phyloP scores from a whole-genome alignment of 2,113 vertebrate genomes.

The Odontophorus gujanensis region DNA sequence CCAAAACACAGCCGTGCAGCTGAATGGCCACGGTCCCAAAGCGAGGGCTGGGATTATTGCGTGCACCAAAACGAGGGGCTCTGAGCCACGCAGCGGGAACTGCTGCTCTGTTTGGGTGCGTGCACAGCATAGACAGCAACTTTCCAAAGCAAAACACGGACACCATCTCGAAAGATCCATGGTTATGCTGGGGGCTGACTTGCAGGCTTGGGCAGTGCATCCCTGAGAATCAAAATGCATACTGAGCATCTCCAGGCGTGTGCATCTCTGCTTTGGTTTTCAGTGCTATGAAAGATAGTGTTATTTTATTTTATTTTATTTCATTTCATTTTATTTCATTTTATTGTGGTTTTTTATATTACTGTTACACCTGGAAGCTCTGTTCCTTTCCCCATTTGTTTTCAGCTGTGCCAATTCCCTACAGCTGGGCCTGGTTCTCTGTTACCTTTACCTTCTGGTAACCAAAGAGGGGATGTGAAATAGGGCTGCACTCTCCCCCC shows the following conservation, averaged over 20 bases:
- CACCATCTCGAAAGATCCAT: accelerated
- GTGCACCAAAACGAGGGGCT: accelerated
- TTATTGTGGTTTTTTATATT: not conserved
- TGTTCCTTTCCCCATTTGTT: not conserved
- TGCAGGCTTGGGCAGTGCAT: not conserved
- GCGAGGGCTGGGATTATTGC: accelerated
- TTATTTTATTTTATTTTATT: no score
- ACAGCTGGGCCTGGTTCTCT: not conserved
- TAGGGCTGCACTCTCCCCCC: not conserved
- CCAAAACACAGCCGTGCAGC: not conserved
- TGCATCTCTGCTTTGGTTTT: not conserved
- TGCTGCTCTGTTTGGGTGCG: accelerated
- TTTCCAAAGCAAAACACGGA: not conserved
- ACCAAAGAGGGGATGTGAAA: not conserved
- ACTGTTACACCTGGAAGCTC: not conserved
- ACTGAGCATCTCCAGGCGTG: not conserved
- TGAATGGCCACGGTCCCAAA: accelerated
- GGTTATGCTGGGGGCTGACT: not conserved
- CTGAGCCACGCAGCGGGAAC: accelerated
- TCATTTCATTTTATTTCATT: not conserved
- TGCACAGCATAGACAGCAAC: accelerated
- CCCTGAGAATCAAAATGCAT: no score
- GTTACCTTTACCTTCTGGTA: not conserved
- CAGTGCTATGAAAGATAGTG: not conserved
- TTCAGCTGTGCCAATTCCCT: not conserved